Conservation (phyloP, 2,888 invertebrate genomes). For the Rhagium mordax region DNA sequence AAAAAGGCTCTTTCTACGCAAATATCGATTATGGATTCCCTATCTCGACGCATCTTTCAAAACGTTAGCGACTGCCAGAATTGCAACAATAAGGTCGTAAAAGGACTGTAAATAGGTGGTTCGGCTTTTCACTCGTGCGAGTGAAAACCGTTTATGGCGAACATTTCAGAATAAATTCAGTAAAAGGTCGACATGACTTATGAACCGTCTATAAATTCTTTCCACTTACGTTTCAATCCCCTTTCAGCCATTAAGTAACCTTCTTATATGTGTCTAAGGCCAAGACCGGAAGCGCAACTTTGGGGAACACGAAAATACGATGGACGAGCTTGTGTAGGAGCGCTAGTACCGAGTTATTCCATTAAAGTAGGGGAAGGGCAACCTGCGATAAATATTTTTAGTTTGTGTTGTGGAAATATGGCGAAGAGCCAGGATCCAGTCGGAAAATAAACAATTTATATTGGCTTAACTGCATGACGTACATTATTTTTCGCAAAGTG, state of each 20-base stretch:
- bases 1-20: neutral
- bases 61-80: neutral
- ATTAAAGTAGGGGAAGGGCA: neutral
- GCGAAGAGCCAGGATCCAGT: neutral
- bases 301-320: slow-evolving; percentile 11
- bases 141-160: slow-evolving; percentile 18
- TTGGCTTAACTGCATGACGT: too few relatives aligned
- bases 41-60: neutral
- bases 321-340: slow-evolving; percentile 3
- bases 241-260: slow-evolving; percentile 36
- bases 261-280: slow-evolving; percentile 22
- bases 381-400: neutral
- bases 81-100: slow-evolving; percentile 15
- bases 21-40: neutral
- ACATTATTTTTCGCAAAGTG: too few relatives aligned
- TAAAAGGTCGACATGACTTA: slow-evolving; percentile 37
- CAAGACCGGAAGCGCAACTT: slow-evolving; percentile 9
- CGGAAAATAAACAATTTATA: neutral
- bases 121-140: neutral
- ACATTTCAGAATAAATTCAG: slow-evolving; percentile 10
- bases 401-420: neutral
- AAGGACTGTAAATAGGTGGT: slow-evolving; percentile 9
- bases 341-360: neutral
- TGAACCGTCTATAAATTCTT: slow-evolving; percentile 35
- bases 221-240: slow-evolving; percentile 38